Percentiles rank a stretch among this genome's conserved stretches.
Evolutionary conservation across 2,113 vertebrate species (phyloP).

Genomic region (Eira barbara): DNA sequence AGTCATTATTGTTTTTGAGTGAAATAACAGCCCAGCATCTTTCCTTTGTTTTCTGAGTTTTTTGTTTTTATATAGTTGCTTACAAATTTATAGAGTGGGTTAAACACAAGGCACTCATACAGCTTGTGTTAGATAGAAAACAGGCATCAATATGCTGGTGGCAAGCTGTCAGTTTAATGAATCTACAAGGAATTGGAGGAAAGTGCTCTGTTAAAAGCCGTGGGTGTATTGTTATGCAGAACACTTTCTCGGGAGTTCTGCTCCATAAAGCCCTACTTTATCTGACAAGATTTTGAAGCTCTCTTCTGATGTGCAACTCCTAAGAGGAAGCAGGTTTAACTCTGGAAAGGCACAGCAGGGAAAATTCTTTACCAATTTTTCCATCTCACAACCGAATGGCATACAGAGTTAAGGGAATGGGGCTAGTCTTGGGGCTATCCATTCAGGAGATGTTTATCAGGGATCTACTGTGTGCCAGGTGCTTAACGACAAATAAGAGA

Average conservation of each 20-base stretch:
- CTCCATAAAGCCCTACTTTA: neutral
- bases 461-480: neutral
- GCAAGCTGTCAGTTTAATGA: slow-evolving; percentile 33
- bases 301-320: neutral
- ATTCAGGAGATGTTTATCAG: neutral
- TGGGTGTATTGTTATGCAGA: slow-evolving; percentile 7
- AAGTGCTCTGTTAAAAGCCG: neutral
- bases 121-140: slow-evolving; percentile 49
- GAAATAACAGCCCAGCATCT: neutral
- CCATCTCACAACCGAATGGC: neutral
- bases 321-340: neutral
- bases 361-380: neutral
- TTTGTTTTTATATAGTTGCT: slow-evolving; percentile 9
- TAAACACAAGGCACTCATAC: neutral
- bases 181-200: neutral
- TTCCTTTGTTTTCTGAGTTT: slow-evolving; percentile 49
- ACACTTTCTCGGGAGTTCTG: neutral
- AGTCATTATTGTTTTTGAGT: neutral
- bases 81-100: slow-evolving; percentile 34
- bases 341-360: neutral
- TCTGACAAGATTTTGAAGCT: neutral
- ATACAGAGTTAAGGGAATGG: neutral
- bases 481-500: neutral
- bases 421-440: neutral
- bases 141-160: neutral